Conservation (phyloP, 2,888 invertebrate species). For the Lottia gigantea region DNA sequence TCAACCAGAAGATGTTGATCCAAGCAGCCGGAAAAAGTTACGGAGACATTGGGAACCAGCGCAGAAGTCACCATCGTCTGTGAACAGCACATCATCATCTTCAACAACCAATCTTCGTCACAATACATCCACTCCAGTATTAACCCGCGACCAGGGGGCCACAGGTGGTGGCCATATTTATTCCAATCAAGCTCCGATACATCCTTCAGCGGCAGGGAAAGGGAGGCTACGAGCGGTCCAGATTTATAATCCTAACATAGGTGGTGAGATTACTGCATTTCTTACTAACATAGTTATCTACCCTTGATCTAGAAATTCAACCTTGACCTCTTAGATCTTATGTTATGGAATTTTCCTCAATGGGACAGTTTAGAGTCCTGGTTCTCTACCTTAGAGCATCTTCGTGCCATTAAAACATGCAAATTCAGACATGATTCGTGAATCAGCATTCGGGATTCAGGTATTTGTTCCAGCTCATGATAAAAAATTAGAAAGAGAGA, state of each 20-base stretch:
- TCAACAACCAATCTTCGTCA: slow-evolving; percentile 21
- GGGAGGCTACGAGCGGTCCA: slow-evolving; percentile 42
- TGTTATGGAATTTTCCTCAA: no score
- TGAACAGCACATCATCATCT: slow-evolving; percentile 19
- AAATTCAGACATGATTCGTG: no score
- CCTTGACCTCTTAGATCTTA: no score
- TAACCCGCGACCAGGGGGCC: slow-evolving; percentile 18
- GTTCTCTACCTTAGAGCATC: no score
- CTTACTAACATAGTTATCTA: no score
- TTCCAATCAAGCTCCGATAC: slow-evolving; percentile 46
- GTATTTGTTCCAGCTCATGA: no score
- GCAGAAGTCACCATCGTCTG: not conserved
- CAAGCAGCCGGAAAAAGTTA: slow-evolving; percentile 15
- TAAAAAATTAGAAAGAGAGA: no score
- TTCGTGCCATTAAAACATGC: no score
- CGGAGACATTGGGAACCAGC: not conserved
- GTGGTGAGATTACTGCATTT: slow-evolving; percentile 32
- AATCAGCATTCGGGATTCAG: no score
- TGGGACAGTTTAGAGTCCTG: no score
- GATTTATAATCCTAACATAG: slow-evolving; percentile 48
- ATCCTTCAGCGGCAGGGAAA: slow-evolving; percentile 32
- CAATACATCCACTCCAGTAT: slow-evolving; percentile 20
- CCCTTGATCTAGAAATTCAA: no score
- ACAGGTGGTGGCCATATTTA: slow-evolving; percentile 31
- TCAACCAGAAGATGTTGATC: slow-evolving; percentile 56